Conservation (phyloP, 2,797 vertebrate genomes). For the Chrysocyon brachyurus region DNA sequence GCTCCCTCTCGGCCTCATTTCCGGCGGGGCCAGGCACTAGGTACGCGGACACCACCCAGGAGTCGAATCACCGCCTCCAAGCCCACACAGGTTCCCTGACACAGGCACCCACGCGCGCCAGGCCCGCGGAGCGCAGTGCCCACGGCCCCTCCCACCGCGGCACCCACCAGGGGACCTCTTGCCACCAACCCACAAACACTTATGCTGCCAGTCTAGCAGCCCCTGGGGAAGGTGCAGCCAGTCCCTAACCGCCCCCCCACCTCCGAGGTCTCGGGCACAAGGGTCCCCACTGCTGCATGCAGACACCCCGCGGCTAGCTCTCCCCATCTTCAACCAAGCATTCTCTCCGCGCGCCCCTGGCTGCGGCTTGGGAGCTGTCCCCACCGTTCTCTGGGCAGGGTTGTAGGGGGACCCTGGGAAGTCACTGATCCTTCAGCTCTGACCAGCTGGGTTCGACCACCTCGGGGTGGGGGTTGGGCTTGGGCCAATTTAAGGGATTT, state of each 20-base stretch:
- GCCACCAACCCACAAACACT: not conserved
- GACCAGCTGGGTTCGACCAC: not conserved
- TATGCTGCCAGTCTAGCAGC: not conserved
- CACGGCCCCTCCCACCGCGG: not conserved
- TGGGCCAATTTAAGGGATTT: slow-evolving; percentile 76
- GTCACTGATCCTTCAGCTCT: not conserved
- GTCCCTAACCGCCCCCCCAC: not conserved
- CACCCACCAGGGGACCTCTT: not conserved
- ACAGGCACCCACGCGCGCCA: not conserved
- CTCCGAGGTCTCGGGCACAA: not conserved
- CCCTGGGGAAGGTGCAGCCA: not conserved
- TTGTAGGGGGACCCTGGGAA: not conserved
- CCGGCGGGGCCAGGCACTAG: not conserved
- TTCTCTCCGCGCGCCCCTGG: not conserved
- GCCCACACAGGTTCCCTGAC: slow-evolving; percentile 34
- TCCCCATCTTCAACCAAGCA: not conserved
- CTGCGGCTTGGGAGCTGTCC: not conserved
- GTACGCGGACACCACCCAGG: not conserved
- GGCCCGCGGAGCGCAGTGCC: not conserved
- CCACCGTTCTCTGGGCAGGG: not conserved
- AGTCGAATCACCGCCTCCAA: not conserved
- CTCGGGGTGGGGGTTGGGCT: slow-evolving; percentile 45
- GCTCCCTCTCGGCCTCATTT: slow-evolving; percentile 22
- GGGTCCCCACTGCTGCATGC: not conserved
- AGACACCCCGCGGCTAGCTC: not conserved